Evolutionary conservation across 2,797 vertebrate species (phyloP).

Genomic region (Enteromius viviparus): DNA sequence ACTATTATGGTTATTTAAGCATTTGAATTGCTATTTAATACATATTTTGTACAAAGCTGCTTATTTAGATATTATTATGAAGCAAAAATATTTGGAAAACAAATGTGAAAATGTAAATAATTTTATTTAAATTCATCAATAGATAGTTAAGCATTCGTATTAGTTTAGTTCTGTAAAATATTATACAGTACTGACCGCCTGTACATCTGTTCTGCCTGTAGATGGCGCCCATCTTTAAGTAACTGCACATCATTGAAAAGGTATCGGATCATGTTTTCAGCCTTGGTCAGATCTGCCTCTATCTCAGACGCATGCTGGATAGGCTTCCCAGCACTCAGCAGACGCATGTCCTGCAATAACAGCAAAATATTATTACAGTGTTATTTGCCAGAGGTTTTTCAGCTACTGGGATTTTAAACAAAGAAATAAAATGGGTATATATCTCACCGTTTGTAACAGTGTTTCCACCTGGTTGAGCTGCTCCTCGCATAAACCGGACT

Average conservation of each 20-base stretch:
- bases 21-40: not conserved
- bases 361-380: not conserved
- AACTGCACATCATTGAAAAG: conserved; percentile 91
- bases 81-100: not conserved
- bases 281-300: conserved; percentile 87
- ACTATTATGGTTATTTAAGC: not conserved
- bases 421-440: not conserved
- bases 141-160: not conserved
- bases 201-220: conserved; percentile 94
- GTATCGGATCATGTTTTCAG: conserved; percentile 85
- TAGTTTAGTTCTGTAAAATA: not conserved
- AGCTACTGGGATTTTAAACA: not conserved
- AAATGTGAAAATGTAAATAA: not conserved
- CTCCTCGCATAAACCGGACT: conserved; percentile 93
- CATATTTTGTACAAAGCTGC: not conserved
- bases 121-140: not conserved
- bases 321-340: conserved; percentile 79
- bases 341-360: conserved; percentile 79
- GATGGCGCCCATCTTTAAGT: conserved; percentile 91
- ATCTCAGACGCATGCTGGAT: conserved; percentile 80
- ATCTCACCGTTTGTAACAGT: conserved; percentile 88
- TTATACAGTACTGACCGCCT: conserved; percentile 75
- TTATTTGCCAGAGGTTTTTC: not conserved
- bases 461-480: conserved; percentile 92
- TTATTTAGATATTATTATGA: not conserved